Percentiles rank a stretch among this genome's conserved stretches.
These are phyloP conservation scores for Heterocephalus glaber DNA, from an alignment of 2,113 vertebrate species.

Conservation along the genomic window DNA sequence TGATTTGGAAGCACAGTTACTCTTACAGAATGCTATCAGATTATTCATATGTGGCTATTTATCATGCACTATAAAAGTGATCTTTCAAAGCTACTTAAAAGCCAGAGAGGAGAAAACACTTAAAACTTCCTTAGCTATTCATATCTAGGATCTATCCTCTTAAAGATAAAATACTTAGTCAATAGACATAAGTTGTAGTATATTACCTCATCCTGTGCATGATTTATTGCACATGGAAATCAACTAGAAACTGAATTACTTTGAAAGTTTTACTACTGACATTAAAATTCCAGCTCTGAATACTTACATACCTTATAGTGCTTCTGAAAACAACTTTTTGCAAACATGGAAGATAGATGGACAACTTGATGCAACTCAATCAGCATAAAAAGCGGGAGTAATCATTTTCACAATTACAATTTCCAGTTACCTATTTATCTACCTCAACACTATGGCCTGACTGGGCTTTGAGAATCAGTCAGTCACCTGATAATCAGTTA, in stretches of 20 bases:
- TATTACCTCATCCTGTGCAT: slow-evolving; percentile 90
- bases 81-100: slow-evolving; percentile 86
- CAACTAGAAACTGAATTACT: slow-evolving; percentile 87
- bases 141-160: slow-evolving; percentile 77
- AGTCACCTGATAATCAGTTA: slow-evolving; percentile 48
- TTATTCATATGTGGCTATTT: slow-evolving; percentile 85
- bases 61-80: slow-evolving; percentile 86
- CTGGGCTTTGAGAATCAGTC: slow-evolving; percentile 65
- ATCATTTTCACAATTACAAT: slow-evolving; percentile 68
- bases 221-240: slow-evolving; percentile 94
- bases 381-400: slow-evolving; percentile 59
- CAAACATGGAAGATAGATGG: background rate
- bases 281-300: slow-evolving; percentile 88
- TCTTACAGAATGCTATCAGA: slow-evolving; percentile 79
- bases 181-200: slow-evolving; percentile 86
- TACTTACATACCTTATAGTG: slow-evolving; percentile 68
- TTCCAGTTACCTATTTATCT: slow-evolving; percentile 65
- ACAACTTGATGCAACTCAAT: slow-evolving; percentile 41
- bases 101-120: slow-evolving; percentile 84
- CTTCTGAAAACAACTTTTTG: slow-evolving; percentile 77
- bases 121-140: slow-evolving; percentile 84
- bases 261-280: slow-evolving; percentile 87
- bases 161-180: slow-evolving; percentile 90
- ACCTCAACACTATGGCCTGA: slow-evolving; percentile 43
- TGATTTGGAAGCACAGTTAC: slow-evolving; percentile 73